Conservation (phyloP, 1,140 invertebrate genomes). For the Drosophila bifasciata region DNA sequence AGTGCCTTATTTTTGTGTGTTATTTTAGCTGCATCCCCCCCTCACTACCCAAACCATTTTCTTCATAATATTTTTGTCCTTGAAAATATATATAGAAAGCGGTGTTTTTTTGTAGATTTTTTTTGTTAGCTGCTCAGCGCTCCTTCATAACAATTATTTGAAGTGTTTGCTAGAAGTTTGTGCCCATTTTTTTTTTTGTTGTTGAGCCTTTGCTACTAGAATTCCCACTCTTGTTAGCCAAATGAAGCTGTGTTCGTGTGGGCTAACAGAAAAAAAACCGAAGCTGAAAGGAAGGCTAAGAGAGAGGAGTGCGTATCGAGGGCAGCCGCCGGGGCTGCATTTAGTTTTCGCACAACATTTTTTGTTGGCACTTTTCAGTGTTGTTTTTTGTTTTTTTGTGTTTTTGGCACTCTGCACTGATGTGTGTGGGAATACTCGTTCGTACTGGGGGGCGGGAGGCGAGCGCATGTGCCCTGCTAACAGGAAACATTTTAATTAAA, state of each 20-base stretch:
- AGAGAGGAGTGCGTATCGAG: slow-evolving; percentile 14
- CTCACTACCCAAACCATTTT: background rate
- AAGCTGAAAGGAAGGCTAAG: slow-evolving; percentile 1
- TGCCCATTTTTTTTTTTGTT: slow-evolving; percentile 26
- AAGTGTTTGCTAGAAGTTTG: slow-evolving; percentile 43
- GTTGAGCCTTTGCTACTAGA: slow-evolving; percentile 3
- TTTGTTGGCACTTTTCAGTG: slow-evolving; percentile 6
- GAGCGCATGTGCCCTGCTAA: slow-evolving; percentile 22
- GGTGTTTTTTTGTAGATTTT: slow-evolving; percentile 1
- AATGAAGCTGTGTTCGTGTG: slow-evolving; percentile 29
- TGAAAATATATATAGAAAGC: slow-evolving; percentile 8
- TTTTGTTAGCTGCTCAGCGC: slow-evolving; percentile 9
- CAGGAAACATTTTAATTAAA: slow-evolving; percentile 60
- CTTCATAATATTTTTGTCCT: slow-evolving; percentile 13
- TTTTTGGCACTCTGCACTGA: slow-evolving; percentile 8
- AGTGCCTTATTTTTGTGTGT: background rate
- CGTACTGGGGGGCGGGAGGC: no score
- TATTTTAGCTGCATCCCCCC: no score
- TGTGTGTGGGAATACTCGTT: no score
- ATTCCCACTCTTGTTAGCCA: slow-evolving; percentile 37
- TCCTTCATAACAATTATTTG: slow-evolving; percentile 57
- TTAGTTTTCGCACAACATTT: slow-evolving; percentile 36
- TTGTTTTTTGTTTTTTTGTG: slow-evolving; percentile 26
- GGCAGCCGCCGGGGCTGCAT: slow-evolving; percentile 3
- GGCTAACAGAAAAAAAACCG: background rate